Percentiles rank a stretch among this genome's conserved stretches.
Evolutionary conservation across 2,113 vertebrate genomes (phyloP).

Genomic region (Naja naja): DNA sequence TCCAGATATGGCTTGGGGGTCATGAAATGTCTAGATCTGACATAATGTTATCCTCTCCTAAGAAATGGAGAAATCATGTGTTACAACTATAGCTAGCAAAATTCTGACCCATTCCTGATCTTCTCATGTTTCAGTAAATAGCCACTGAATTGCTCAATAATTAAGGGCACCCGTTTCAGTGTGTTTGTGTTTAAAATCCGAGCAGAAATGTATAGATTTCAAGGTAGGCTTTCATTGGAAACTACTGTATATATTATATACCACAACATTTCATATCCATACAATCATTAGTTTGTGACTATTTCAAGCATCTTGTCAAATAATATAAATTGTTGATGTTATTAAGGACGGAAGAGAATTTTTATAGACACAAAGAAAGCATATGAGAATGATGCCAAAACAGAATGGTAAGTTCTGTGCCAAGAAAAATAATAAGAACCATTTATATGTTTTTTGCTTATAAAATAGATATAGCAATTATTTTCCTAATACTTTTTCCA

Average conservation of each 20-base stretch:
- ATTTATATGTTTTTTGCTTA: background rate
- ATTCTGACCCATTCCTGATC: background rate
- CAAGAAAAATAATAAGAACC: background rate
- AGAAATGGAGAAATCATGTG: background rate
- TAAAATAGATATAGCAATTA: background rate
- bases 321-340: background rate
- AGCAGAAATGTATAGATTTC: background rate
- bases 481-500: background rate
- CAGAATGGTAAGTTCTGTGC: background rate
- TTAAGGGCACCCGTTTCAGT: background rate
- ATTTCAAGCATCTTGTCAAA: constrained; percentile 13
- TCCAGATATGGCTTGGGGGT: background rate
- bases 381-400: background rate
- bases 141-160: background rate
- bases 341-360: too few relatives aligned
- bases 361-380: background rate
- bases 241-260: background rate
- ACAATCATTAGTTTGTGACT: background rate
- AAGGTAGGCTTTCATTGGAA: background rate
- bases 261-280: background rate
- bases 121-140: background rate
- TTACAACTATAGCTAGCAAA: background rate
- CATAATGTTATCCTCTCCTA: background rate
- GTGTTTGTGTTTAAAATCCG: background rate
- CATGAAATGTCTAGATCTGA: background rate